Evolutionary conservation across 2,888 invertebrate species (phyloP).

Genomic region (Sinotaia quadrata): DNA sequence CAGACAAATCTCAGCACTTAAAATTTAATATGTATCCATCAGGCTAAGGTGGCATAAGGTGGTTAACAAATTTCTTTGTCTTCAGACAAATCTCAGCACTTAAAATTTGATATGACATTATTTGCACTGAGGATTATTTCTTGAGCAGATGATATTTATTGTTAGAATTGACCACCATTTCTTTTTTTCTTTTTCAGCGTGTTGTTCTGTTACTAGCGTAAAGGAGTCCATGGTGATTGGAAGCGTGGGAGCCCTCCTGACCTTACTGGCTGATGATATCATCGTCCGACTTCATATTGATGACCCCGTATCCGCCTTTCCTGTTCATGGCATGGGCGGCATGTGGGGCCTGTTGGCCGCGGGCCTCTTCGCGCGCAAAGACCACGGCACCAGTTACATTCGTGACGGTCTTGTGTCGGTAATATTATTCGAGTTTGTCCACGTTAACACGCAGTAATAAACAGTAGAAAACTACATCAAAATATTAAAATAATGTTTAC

Average conservation of each 20-base stretch:
- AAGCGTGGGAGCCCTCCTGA: slow-evolving; percentile 82
- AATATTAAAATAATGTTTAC: no score
- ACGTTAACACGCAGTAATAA: no score
- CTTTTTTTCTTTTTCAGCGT: slow-evolving; percentile 50
- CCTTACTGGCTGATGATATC: slow-evolving; percentile 81
- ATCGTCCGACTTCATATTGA: slow-evolving; percentile 87
- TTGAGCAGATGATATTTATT: no score
- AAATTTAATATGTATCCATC: no score
- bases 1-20: no score
- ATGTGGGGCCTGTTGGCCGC: slow-evolving; percentile 51
- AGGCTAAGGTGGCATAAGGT: no score
- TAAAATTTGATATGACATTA: no score
- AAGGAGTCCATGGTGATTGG: slow-evolving; percentile 92
- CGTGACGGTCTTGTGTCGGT: slow-evolving; percentile 43
- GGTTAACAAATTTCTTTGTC: no score
- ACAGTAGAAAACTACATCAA: no score
- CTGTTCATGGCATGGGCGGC: slow-evolving; percentile 73
- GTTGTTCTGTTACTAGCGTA: slow-evolving; percentile 80
- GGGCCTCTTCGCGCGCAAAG: slow-evolving; percentile 43
- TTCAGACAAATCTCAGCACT: no score
- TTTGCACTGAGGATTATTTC: no score
- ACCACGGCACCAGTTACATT: slow-evolving; percentile 36
- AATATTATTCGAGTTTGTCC: background rate
- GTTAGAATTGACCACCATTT: no score
- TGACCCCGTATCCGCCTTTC: slow-evolving; percentile 92